Evolutionary conservation across 2,113 vertebrate genomes (phyloP).

Genomic region (Platysteira castanea): DNA sequence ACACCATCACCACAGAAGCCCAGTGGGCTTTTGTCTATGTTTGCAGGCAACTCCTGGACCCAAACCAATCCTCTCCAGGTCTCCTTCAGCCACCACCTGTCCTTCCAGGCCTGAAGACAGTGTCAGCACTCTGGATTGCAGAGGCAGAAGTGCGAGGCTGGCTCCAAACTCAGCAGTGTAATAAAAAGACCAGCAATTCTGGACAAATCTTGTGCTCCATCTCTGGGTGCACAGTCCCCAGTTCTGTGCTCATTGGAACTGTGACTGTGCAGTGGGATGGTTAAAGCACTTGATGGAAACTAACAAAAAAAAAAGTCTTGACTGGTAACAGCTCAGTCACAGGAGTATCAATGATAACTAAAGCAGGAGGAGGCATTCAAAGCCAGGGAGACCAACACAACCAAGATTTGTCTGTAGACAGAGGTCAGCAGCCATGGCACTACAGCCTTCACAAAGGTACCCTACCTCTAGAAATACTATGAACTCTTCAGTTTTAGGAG

Average conservation of each 20-base stretch:
- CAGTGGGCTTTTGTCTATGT: background rate
- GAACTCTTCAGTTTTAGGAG: background rate
- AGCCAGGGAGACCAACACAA: background rate
- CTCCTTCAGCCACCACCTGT: background rate
- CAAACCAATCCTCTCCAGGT: background rate
- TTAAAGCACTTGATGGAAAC: background rate
- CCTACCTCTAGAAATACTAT: background rate
- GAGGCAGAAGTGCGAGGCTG: background rate
- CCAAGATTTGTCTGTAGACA: background rate
- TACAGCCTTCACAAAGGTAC: background rate
- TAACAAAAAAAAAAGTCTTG: background rate
- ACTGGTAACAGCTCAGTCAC: background rate
- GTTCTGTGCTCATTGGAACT: background rate
- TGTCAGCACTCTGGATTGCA: background rate
- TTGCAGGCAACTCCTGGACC: background rate
- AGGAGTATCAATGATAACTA: background rate
- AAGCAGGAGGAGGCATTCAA: background rate
- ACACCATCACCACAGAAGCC: background rate
- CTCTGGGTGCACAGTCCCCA: background rate
- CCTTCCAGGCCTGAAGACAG: background rate
- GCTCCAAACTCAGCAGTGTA: background rate
- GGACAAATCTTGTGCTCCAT: background rate
- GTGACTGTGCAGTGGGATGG: background rate
- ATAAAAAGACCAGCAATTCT: background rate
- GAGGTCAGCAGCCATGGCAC: background rate